phyloP scores from a whole-genome alignment of 2,888 invertebrate species.

The Synergus gifuensis region DNA sequence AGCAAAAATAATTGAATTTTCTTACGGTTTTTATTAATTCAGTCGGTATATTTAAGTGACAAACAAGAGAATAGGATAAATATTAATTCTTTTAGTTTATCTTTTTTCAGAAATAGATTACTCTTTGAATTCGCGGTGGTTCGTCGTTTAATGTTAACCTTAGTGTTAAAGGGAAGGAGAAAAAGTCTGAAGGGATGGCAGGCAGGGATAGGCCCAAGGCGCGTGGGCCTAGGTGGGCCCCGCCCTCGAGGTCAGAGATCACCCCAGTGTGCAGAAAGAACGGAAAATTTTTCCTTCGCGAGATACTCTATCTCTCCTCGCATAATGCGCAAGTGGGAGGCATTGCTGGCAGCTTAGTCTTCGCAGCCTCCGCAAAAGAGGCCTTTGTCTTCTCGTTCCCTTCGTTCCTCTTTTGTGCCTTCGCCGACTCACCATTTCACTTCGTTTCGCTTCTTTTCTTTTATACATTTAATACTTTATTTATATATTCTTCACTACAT shows the following conservation, averaged over 20 bases:
- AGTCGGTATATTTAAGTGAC: no score
- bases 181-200: conserved; percentile 25
- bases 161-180: not conserved
- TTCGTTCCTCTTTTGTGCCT: conserved; percentile 55
- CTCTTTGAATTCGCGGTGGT: not conserved
- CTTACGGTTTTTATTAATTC: no score
- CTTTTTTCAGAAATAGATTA: not conserved
- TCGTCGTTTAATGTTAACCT: not conserved
- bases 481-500: conserved; percentile 7
- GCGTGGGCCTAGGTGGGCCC: conserved; percentile 65
- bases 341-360: conserved; percentile 47
- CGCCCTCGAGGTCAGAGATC: conserved; percentile 70
- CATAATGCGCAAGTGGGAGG: conserved; percentile 72
- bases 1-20: no score
- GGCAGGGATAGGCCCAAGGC: conserved; percentile 51
- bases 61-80: no score
- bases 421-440: conserved; percentile 18
- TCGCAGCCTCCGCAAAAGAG: conserved; percentile 58
- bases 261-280: conserved; percentile 61
- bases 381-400: conserved; percentile 55
- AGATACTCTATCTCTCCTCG: conserved; percentile 67
- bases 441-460: conserved; percentile 25
- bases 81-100: not conserved
- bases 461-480: not conserved
- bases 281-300: conserved; percentile 63